phyloP scores from a whole-genome alignment of 2,888 invertebrate genomes.

The Drosophila tanythrix region DNA sequence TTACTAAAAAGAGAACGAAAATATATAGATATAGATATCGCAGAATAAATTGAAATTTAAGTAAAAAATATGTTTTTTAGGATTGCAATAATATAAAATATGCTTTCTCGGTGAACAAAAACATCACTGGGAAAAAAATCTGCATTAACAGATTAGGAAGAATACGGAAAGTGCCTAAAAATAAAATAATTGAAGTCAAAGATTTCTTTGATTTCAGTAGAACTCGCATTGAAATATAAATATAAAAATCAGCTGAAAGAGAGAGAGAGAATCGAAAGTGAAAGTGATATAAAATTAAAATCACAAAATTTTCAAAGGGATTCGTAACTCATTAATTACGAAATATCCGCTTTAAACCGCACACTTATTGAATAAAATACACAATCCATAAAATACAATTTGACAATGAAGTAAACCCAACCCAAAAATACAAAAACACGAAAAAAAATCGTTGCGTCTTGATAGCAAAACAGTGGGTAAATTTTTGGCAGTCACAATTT shows the following conservation, averaged over 20 bases:
- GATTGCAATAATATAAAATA: neutral
- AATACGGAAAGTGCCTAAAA: neutral
- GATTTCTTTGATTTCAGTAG: neutral
- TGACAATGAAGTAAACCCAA: conserved; percentile 12
- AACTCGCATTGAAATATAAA: neutral
- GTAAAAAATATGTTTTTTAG: neutral
- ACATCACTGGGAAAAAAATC: too few species aligned
- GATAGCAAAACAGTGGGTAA: conserved; percentile 26
- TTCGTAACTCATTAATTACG: neutral
- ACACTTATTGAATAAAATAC: neutral
- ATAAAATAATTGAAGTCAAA: neutral
- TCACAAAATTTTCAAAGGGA: neutral
- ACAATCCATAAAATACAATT: conserved; percentile 17
- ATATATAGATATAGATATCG: neutral
- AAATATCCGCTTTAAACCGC: neutral
- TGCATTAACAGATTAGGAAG: neutral
- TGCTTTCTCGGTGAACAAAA: too few species aligned
- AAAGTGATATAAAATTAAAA: neutral
- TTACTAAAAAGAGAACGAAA: neutral
- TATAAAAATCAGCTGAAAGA: neutral
- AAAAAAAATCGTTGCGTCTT: neutral
- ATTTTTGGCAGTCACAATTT: conserved; percentile 22
- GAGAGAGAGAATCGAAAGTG: neutral
- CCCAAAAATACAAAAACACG: conserved; percentile 4
- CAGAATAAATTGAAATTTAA: neutral